Conservation (phyloP, 2,888 invertebrate genomes). For the Pandemis corylana region DNA sequence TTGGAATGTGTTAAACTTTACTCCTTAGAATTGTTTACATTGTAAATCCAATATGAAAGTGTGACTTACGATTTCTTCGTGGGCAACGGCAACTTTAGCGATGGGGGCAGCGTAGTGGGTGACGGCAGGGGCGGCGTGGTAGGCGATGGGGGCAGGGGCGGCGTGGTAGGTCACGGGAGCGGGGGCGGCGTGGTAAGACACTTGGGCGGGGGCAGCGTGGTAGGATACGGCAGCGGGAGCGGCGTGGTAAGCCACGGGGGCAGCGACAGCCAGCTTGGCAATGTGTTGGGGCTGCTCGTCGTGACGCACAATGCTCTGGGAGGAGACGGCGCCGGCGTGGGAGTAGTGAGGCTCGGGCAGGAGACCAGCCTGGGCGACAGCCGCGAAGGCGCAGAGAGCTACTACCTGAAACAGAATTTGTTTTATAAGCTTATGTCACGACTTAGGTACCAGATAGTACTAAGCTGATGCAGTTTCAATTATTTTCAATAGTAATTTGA, state of each 20-base stretch:
- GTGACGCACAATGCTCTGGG: too few species aligned
- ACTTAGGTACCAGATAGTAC: too few species aligned
- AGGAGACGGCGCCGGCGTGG: constrained; percentile 18
- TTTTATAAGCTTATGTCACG: too few species aligned
- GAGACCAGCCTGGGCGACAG: constrained; percentile 38
- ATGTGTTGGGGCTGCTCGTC: too few species aligned
- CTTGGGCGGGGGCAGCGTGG: constrained; percentile 32
- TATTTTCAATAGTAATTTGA: too few species aligned
- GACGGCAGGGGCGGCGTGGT: constrained; percentile 45
- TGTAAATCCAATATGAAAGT: too few species aligned
- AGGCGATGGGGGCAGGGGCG: constrained; percentile 4
- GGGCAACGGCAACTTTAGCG: constrained; percentile 44
- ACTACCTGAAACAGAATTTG: constrained; percentile 48
- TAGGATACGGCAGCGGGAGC: constrained; percentile 35
- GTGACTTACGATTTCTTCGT: constrained; percentile 27
- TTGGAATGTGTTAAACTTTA: too few species aligned
- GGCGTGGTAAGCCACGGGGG: constrained; percentile 27
- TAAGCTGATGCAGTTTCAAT: too few species aligned
- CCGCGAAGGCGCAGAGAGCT: constrained; percentile 52
- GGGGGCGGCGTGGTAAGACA: constrained; percentile 37
- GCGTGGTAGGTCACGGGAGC: constrained; percentile 31
- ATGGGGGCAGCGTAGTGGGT: constrained; percentile 50
- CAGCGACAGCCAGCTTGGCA: too few species aligned
- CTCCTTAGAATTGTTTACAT: too few species aligned
- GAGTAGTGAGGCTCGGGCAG: constrained; percentile 50